These are phyloP conservation scores for Bombyx huttoni DNA, from an alignment of 2,888 invertebrate genomes.

Conservation along the genomic window DNA sequence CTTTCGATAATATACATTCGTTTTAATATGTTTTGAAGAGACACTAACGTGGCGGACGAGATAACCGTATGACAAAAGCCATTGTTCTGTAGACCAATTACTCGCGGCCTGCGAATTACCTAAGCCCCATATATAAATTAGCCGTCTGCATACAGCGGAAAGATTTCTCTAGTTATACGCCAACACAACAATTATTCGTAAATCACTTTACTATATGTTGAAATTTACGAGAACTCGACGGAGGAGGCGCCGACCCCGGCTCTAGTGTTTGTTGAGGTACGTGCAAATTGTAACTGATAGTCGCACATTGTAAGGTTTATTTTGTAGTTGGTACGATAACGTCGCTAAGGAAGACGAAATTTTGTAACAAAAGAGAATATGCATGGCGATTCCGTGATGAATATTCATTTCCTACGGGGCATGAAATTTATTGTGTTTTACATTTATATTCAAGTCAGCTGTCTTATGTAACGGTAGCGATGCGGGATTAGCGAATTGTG, in stretches of 20 bases:
- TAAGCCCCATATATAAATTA: slow-evolving; percentile 73
- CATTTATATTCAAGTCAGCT: slow-evolving; percentile 72
- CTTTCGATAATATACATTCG: slow-evolving; percentile 40
- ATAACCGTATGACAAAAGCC: slow-evolving; percentile 71
- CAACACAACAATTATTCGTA: slow-evolving; percentile 73
- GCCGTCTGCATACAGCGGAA: slow-evolving; percentile 70
- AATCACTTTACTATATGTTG: slow-evolving; percentile 74
- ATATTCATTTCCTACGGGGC: slow-evolving; percentile 74
- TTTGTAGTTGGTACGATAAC: slow-evolving; percentile 24
- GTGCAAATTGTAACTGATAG: slow-evolving; percentile 46
- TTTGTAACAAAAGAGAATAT: slow-evolving; percentile 67
- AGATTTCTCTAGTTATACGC: slow-evolving; percentile 72
- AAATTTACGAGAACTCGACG: slow-evolving; percentile 64
- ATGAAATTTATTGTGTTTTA: slow-evolving; percentile 74
- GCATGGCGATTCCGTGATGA: slow-evolving; percentile 73
- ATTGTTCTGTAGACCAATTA: slow-evolving; percentile 71
- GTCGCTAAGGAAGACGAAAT: slow-evolving; percentile 52
- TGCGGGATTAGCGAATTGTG: slow-evolving; percentile 70
- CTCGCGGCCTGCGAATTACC: slow-evolving; percentile 70
- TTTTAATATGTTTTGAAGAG: slow-evolving; percentile 47
- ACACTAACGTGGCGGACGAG: slow-evolving; percentile 58
- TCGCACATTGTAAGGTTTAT: slow-evolving; percentile 38
- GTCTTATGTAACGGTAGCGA: slow-evolving; percentile 72
- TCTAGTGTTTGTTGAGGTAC: slow-evolving; percentile 25
- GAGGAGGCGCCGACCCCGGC: slow-evolving; percentile 44